Percentiles rank a stretch among this genome's conserved stretches.
Evolutionary conservation across 2,797 vertebrate species (phyloP).

Genomic region (Phyllotis vaccarum): DNA sequence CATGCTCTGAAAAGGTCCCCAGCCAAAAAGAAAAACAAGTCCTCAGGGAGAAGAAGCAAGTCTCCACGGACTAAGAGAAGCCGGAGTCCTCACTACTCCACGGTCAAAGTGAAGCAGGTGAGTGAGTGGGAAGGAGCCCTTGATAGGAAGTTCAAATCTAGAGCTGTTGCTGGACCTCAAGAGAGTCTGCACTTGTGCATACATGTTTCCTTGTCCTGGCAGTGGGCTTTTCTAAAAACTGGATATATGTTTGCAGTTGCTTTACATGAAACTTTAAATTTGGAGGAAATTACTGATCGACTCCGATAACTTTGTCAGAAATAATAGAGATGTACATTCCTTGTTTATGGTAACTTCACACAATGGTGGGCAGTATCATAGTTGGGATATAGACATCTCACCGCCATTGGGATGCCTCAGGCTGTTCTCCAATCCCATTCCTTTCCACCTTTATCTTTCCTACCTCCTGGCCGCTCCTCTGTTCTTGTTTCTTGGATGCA

Average conservation of each 20-base stretch:
- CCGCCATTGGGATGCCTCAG: background rate
- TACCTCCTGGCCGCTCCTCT: conserved; percentile 1
- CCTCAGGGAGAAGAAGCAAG: conserved; percentile 85
- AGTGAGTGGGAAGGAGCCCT: conserved; percentile 84
- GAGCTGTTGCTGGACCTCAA: background rate
- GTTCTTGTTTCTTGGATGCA: background rate
- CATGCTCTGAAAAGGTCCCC: conserved; percentile 86
- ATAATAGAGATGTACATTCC: background rate
- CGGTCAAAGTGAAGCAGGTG: conserved; percentile 93
- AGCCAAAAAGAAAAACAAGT: conserved; percentile 84
- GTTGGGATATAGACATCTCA: background rate
- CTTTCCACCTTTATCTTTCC: background rate
- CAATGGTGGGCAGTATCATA: background rate
- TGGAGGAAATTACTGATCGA: background rate
- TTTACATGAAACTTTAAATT: background rate
- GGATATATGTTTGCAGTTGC: background rate
- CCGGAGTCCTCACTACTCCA: conserved; percentile 90
- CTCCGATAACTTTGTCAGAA: conserved; percentile 12
- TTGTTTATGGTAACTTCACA: background rate
- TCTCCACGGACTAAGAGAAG: conserved; percentile 87
- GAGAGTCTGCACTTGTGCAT: background rate
- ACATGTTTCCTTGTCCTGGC: background rate
- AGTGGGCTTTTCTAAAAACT: conserved; percentile 11
- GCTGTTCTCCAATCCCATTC: background rate
- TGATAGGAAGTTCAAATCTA: background rate